Conservation (phyloP, 30 jellyfish, hydroid and myxozoan genomes). For the Cassiopea xamachana region DNA sequence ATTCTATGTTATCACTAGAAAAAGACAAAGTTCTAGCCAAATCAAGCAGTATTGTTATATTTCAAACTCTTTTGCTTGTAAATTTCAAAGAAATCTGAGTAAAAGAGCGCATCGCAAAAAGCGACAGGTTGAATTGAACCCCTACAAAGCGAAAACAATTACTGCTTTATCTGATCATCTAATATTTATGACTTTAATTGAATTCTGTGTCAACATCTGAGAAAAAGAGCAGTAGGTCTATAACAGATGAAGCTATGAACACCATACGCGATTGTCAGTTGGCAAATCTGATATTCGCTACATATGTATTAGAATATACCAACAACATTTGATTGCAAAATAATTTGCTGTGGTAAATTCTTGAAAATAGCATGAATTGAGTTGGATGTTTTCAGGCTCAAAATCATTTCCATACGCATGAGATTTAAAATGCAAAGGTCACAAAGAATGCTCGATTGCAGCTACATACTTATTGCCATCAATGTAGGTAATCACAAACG, state of each 20-base stretch:
- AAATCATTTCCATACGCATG: no score
- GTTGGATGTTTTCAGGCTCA: no score
- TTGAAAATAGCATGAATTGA: no score
- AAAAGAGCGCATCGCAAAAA: not conserved
- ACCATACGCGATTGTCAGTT: no score
- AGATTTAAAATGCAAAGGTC: no score
- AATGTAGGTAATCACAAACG: no score
- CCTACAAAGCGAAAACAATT: constrained; percentile 9
- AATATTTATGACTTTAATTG: constrained; percentile 16
- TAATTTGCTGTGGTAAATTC: no score
- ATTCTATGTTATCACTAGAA: not conserved
- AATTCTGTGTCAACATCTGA: constrained; percentile 20
- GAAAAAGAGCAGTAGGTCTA: not conserved
- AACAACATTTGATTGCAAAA: no score
- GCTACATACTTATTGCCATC: no score
- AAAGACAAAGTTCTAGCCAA: not conserved
- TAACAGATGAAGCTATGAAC: not conserved
- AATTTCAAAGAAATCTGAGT: not conserved
- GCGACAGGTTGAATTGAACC: constrained; percentile 4
- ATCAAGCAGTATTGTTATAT: not conserved
- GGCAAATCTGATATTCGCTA: no score
- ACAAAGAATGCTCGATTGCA: no score
- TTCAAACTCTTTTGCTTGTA: not conserved
- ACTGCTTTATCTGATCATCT: constrained; percentile 18
- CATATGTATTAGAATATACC: no score